A percentile compares a stretch with the other conserved stretches of the same genome.
phyloP scores from a whole-genome alignment of 2,888 invertebrate species.

The Chrysolina americana region DNA sequence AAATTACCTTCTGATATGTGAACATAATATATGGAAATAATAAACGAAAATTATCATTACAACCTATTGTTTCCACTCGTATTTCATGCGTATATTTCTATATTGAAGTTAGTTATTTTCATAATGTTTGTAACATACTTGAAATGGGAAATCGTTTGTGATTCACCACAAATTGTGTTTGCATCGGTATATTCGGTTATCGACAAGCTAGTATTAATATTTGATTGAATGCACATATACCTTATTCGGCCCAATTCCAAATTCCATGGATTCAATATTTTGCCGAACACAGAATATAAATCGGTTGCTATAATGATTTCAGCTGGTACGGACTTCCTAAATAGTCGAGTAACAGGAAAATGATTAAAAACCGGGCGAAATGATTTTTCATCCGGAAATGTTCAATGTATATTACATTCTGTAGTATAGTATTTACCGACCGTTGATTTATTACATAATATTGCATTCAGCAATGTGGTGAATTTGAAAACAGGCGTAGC shows the following conservation, averaged over 20 bases:
- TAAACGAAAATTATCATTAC: no score
- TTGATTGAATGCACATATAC: background rate
- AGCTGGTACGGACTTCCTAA: background rate
- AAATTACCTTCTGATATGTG: no score
- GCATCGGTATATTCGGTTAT: background rate
- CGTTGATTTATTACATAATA: background rate
- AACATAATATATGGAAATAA: no score
- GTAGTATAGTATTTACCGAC: background rate
- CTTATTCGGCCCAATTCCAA: background rate
- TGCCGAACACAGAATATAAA: background rate
- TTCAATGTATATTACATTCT: background rate
- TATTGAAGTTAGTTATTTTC: no score
- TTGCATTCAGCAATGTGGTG: background rate
- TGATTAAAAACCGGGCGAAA: background rate
- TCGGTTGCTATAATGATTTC: background rate
- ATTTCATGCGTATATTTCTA: background rate
- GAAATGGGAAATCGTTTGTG: background rate
- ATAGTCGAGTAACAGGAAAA: background rate
- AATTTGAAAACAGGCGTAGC: background rate
- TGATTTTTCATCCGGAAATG: slow-evolving; percentile 8
- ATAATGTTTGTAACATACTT: background rate
- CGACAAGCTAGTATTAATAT: background rate
- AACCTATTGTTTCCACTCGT: background rate
- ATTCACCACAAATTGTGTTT: background rate
- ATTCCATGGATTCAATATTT: background rate